phyloP scores from a whole-genome alignment of 2,888 invertebrate genomes.

The Cataglyphis rosenhaueri region DNA sequence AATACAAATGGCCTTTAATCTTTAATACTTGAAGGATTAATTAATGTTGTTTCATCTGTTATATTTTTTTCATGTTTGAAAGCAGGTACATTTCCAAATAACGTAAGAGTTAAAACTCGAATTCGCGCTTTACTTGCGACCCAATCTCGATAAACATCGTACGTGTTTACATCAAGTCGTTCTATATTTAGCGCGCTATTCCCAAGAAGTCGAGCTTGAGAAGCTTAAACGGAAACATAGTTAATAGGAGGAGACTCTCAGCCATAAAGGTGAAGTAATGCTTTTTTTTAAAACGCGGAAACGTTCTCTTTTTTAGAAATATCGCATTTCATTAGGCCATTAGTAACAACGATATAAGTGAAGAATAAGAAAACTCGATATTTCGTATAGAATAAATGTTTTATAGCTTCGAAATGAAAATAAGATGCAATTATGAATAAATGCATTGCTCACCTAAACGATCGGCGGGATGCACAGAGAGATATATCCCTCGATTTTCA shows the following conservation, averaged over 20 bases:
- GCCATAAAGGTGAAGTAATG: neutral
- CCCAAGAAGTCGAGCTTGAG: constrained; percentile 17
- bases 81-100: constrained; percentile 9
- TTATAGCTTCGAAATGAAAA: neutral
- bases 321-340: neutral
- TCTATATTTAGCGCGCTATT: constrained; percentile 46
- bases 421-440: neutral
- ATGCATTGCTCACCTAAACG: constrained; percentile 87
- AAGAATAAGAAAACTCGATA: neutral
- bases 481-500: constrained; percentile 94
- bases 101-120: neutral
- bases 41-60: neutral
- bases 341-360: neutral
- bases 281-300: neutral
- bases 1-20: neutral
- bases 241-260: constrained; percentile 20
- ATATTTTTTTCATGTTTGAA: neutral
- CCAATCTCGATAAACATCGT: constrained; percentile 41
- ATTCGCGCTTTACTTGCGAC: neutral
- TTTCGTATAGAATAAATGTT: neutral
- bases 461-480: constrained; percentile 91
- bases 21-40: neutral
- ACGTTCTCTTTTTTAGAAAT: neutral
- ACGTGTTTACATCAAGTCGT: constrained; percentile 43
- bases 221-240: constrained; percentile 14